Conservation (phyloP, 2,113 vertebrate genomes). For the Pseudorhombus dupliciocellatus region DNA sequence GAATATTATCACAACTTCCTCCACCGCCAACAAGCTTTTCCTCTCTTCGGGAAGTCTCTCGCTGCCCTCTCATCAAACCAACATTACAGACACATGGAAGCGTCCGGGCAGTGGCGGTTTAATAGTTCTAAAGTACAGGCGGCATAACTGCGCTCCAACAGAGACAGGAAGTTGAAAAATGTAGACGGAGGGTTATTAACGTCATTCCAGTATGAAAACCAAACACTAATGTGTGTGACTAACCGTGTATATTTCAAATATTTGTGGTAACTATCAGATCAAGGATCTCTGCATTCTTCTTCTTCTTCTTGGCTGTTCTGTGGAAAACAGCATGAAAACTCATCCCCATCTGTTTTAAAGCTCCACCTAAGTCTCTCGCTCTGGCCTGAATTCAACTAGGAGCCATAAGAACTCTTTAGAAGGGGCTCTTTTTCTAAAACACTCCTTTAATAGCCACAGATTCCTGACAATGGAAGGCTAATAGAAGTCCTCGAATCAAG, state of each 20-base stretch:
- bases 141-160: neutral
- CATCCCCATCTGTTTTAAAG: conserved; percentile 43
- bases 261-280: conserved; percentile 35
- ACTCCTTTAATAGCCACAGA: conserved; percentile 40
- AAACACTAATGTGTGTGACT: conserved; percentile 11
- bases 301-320: conserved; percentile 27
- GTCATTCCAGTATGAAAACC: conserved; percentile 10
- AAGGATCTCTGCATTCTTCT: conserved; percentile 32
- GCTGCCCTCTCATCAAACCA: too few species aligned
- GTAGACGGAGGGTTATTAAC: neutral
- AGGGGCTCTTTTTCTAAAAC: neutral
- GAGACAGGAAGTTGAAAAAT: neutral
- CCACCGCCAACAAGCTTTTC: neutral
- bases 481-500: conserved; percentile 53
- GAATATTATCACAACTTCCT: neutral
- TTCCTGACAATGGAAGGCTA: conserved; percentile 45
- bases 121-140: neutral
- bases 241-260: conserved; percentile 24
- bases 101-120: too few species aligned
- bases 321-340: conserved; percentile 51
- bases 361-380: conserved; percentile 42
- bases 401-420: conserved; percentile 43
- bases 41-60: neutral
- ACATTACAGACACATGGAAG: too few species aligned
- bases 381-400: conserved; percentile 48